A percentile compares a stretch with the other conserved stretches of the same genome.
Conservation (phyloP, 2,797 vertebrate species). For the Potorous gilbertii region DNA sequence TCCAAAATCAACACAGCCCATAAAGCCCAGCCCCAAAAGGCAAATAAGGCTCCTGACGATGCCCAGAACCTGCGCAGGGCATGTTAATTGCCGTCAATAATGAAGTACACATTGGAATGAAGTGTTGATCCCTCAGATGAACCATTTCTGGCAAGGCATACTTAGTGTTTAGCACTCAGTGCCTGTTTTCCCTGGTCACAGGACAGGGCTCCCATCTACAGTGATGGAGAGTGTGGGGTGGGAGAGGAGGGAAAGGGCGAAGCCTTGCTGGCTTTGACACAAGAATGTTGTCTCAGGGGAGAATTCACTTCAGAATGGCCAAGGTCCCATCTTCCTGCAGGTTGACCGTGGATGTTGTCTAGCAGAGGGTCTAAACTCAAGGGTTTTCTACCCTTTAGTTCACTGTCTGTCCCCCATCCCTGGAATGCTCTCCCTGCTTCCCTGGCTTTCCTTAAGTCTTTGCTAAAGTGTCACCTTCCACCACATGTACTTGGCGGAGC, state of each 20-base stretch:
- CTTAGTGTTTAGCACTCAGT: neutral
- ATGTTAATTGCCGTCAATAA: constrained; percentile 52
- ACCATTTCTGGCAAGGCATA: constrained; percentile 10
- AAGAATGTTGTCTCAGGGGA: neutral
- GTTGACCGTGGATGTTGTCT: neutral
- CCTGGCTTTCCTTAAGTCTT: neutral
- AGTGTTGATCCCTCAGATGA: neutral
- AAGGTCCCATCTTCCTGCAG: neutral
- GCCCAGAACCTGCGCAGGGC: neutral
- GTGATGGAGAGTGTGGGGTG: neutral
- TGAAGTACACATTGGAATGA: constrained; percentile 35
- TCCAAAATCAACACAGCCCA: constrained; percentile 10
- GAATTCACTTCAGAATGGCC: neutral
- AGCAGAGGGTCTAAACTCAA: too few species aligned
- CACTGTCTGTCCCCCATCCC: neutral
- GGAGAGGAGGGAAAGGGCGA: neutral
- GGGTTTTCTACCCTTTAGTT: too few species aligned
- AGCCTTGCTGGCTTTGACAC: neutral
- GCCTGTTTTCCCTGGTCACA: constrained; percentile 7
- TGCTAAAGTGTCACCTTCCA: neutral
- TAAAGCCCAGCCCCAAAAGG: neutral
- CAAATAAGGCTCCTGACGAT: constrained; percentile 44
- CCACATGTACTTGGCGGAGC: too few species aligned
- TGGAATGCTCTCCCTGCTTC: neutral
- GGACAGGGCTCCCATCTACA: neutral